phyloP scores from a whole-genome alignment of 2,113 vertebrate genomes.

The Mus musculus region DNA sequence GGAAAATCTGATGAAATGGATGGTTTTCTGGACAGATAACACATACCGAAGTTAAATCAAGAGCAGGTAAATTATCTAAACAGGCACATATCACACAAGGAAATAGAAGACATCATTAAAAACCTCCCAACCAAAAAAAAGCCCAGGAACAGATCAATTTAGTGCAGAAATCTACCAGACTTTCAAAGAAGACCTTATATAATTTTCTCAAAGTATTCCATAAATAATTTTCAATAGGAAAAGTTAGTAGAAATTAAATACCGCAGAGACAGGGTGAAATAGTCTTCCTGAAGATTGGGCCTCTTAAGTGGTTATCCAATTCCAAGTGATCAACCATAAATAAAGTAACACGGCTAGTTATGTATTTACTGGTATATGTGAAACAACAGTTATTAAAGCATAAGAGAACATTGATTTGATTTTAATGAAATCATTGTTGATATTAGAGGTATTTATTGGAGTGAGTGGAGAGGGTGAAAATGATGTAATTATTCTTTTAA shows the following conservation, averaged over 20 bases:
- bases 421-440: neutral
- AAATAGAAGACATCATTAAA: no score
- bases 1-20: no score
- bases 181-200: no score
- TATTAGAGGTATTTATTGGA: neutral
- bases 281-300: neutral
- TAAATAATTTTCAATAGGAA: neutral
- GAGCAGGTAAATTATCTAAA: no score
- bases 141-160: no score
- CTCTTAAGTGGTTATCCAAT: neutral
- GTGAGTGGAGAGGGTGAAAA: no score
- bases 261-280: neutral
- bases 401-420: neutral
- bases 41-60: no score
- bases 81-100: no score
- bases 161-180: no score
- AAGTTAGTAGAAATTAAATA: neutral
- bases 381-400: neutral
- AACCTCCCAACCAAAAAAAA: no score
- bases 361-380: neutral
- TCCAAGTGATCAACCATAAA: neutral
- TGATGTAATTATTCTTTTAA: neutral
- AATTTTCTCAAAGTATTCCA: no score
- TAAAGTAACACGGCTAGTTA: neutral
- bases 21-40: no score